Evolutionary conservation across 2,888 invertebrate species (phyloP), one percentile per base, ranked within the genome.

Genomic region (Pecten maximus): DNA sequence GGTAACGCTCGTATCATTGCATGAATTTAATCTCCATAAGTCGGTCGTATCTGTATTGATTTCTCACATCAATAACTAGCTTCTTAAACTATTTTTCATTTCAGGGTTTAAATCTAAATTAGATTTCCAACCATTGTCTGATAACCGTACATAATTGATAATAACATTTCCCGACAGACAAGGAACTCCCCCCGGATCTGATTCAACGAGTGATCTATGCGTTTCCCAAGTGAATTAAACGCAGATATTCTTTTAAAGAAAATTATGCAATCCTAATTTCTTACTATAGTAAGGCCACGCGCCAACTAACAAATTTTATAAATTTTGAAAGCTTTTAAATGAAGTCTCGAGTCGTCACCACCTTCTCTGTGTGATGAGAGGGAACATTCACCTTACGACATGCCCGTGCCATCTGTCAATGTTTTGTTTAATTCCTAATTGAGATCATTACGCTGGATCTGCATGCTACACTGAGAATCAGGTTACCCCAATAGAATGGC

Each of bases 191-290:
- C 74, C 35, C 2, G 74, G 74, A 74, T 74, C 74, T 35, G 74
- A 74, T 35, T 35, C 28, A 28, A 35, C 8, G 35, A 74, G 35
- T 74, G 74, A 74, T 74, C 28, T 74, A 74, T 74, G 74, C 23
- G 74, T 74, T 74, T 74, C 35, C 35, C 35, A 35, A 74, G 74
- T 35, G 35, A 28, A 74, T 74, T 35, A 74, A 74, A 74, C 8
- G 74, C 12, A 74, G 74, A 35, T 74, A 74, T 35, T 74, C 74
- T 74, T 74, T 74, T 74, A 74, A 74, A 74, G 74, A 74, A 74
- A 74, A 74, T 74, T 74, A 74, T 6, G 74, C 74, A 74, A 74
- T 74, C 74, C 35, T 35, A 35, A 74, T 74, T 44, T 74, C 74
- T 74, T 35, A 35, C 35, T 28, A 35, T 35, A 74, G 74, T 74